Evolutionary conservation across 1,140 invertebrate genomes (phyloP).

Genomic region (Meloidogyne floridensis): DNA sequence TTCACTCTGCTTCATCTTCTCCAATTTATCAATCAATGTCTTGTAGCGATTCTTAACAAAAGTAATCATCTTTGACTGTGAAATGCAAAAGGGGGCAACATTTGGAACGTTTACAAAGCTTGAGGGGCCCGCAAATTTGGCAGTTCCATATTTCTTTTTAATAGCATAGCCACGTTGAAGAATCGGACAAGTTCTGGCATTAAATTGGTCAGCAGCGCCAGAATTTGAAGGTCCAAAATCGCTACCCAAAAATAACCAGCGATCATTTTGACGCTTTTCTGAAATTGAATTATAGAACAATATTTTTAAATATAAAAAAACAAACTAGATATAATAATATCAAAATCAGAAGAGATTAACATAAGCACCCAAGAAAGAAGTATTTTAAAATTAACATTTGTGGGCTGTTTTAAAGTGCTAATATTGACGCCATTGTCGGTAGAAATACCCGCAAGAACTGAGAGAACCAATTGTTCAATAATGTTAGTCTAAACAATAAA

Average conservation of each 20-base stretch:
- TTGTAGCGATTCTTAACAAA: slow-evolving; percentile 7
- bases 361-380: slow-evolving; percentile 7
- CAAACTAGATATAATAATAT: slow-evolving; percentile 15
- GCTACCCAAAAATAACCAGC: slow-evolving; percentile 3
- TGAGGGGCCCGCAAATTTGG: neutral
- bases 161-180: neutral
- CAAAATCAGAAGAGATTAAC: slow-evolving; percentile 12
- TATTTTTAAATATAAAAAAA: neutral
- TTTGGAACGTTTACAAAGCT: neutral
- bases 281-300: neutral
- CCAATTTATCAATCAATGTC: neutral
- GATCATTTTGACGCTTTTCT: slow-evolving; percentile 23
- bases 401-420: neutral
- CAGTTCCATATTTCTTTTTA: slow-evolving; percentile 9
- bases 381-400: neutral
- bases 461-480: neutral
- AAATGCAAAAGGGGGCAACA: neutral
- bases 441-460: neutral
- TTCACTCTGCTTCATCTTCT: slow-evolving; percentile 18
- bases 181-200: neutral
- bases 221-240: neutral
- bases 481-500: neutral
- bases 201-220: neutral
- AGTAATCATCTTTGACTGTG: slow-evolving; percentile 8
- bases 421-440: neutral